Conservation (phyloP, 1,140 invertebrate genomes). For the Scaptomyza pallida region DNA sequence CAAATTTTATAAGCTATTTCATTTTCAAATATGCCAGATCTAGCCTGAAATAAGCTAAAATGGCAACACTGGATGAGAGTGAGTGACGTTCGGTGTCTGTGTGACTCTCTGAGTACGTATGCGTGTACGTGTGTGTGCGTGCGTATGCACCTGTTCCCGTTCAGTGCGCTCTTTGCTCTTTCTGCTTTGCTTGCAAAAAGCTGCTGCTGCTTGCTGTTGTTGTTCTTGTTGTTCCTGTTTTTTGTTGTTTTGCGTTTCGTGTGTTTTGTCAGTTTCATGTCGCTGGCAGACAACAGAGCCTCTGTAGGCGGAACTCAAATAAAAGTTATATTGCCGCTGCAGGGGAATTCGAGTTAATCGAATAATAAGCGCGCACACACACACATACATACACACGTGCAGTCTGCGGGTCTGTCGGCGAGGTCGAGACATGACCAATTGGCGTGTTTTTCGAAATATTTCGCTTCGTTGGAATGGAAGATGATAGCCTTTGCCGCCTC, state of each 20-base stretch:
- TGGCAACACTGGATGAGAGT: too few relatives aligned
- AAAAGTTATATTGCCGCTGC: constrained; percentile 79
- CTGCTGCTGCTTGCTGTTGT: background rate
- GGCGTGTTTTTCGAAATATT: constrained; percentile 76
- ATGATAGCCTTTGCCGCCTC: constrained; percentile 51
- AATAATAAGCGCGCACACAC: constrained; percentile 69
- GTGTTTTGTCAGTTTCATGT: constrained; percentile 26
- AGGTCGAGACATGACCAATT: constrained; percentile 81
- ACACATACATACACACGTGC: constrained; percentile 26
- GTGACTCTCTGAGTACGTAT: constrained; percentile 5
- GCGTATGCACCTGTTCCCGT: constrained; percentile 21
- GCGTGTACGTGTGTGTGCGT: background rate
- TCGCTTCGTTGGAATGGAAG: constrained; percentile 68
- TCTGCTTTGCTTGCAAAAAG: constrained; percentile 11
- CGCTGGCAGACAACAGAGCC: constrained; percentile 23
- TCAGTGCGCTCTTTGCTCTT: constrained; percentile 11
- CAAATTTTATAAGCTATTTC: too few relatives aligned
- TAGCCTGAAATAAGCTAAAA: too few relatives aligned
- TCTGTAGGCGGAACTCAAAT: constrained; percentile 74
- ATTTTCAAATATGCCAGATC: too few relatives aligned
- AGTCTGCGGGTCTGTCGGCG: constrained; percentile 31
- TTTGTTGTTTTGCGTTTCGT: too few relatives aligned
- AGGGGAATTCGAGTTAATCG: constrained; percentile 78
- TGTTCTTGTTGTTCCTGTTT: constrained; percentile 28
- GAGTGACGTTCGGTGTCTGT: constrained; percentile 13